Evolutionary conservation across 1,140 invertebrate species (phyloP).

Genomic region (Drosophila ironensis): DNA sequence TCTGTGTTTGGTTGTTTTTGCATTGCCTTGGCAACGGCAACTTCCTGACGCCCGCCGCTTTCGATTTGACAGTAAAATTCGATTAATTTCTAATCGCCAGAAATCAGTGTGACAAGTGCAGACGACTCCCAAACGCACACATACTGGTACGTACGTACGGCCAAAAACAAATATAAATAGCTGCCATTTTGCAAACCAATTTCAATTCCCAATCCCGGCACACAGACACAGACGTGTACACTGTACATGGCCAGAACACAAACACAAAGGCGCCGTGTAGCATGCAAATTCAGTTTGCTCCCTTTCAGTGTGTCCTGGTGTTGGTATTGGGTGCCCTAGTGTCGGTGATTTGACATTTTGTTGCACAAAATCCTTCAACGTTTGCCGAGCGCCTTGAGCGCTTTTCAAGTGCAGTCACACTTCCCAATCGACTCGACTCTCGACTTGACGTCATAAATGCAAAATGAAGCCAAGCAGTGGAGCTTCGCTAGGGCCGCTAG

Average conservation of each 20-base stretch:
- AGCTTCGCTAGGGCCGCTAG: too few relatives aligned
- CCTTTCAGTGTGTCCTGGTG: slow-evolving; percentile 1
- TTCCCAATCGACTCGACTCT: slow-evolving; percentile 13
- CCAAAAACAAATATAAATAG: slow-evolving; percentile 51
- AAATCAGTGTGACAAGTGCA: slow-evolving; percentile 74
- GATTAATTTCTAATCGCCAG: slow-evolving; percentile 80
- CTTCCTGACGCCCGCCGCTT: slow-evolving; percentile 53
- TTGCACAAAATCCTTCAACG: slow-evolving; percentile 37
- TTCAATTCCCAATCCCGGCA: slow-evolving; percentile 40
- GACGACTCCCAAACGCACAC: slow-evolving; percentile 22
- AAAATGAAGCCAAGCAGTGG: slow-evolving; percentile 13
- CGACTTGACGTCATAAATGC: slow-evolving; percentile 36
- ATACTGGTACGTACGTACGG: not conserved
- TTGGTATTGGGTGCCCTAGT: slow-evolving; percentile 12
- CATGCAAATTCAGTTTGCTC: slow-evolving; percentile 63
- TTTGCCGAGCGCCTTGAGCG: not conserved
- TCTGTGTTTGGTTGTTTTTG: slow-evolving; percentile 62
- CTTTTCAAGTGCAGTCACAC: slow-evolving; percentile 46
- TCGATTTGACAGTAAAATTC: slow-evolving; percentile 79
- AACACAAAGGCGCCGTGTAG: slow-evolving; percentile 43
- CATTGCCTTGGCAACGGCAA: slow-evolving; percentile 68
- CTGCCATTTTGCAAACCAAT: slow-evolving; percentile 54
- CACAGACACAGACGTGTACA: slow-evolving; percentile 4
- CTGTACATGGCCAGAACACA: slow-evolving; percentile 5
- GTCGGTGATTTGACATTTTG: slow-evolving; percentile 56